Evolutionary conservation across 2,797 vertebrate species (phyloP), one percentile per base, ranked within the genome.

Genomic region (Kryptopterus vitreolus): DNA sequence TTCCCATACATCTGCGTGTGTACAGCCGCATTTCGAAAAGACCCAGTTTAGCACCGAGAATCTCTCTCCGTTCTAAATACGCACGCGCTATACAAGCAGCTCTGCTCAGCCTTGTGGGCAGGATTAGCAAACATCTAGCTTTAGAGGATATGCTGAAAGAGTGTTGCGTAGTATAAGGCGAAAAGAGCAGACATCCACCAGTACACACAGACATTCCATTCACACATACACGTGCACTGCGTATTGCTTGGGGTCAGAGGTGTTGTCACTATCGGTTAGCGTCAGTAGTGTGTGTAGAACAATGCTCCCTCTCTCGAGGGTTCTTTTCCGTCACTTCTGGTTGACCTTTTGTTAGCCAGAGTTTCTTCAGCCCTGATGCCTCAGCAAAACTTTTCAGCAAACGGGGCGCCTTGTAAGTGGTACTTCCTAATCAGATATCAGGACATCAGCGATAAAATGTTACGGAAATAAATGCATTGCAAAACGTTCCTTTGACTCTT

Each of bases 261-360:
- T 88, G 84, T 88, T 91, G 91, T 91, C 91, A 89, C 83, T 90
- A 82, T 80, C 80, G 80, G 86, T 90, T 92, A 91, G 86, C 85
- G 80, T 92, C 88, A 90, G 85, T 80, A 76, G 86, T 85, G 71
- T 43, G 81, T 83, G 85, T 75, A 71, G 81, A 85, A 87, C 88
- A 74, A 35, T 63, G 58, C 69, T 78, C 69, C 38, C 69, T 61
- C 72, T 63, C 62, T 82, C 6, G 72, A 24, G 24, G n/a, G 22
- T 71, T 53, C 46, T 69, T 87, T 90, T 88, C 87, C 80, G 80
- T 87, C 84, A 86, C 87, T 88, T 87, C 71, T 88, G 87, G 82
- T 89, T 92, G 91, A 92, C 91, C 91, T 92, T 92, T 92, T 89
- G 86, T 71, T 81, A 84, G 84, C 87, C 84, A 50, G 81, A 66